phyloP scores from a whole-genome alignment of 2,113 vertebrate genomes.

The Gobio gobio region DNA sequence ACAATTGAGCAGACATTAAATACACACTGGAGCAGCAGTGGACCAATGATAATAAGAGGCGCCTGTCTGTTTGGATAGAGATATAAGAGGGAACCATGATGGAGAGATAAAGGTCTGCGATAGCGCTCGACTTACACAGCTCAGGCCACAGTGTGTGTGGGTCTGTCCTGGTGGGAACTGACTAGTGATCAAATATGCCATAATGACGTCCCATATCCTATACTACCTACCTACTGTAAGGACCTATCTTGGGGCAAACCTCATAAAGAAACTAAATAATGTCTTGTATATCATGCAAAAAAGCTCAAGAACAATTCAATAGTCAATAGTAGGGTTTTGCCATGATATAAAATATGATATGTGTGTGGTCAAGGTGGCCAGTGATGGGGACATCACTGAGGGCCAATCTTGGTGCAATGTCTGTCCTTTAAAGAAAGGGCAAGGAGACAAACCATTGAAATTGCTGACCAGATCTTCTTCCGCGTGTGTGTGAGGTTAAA shows the following conservation, averaged over 20 bases:
- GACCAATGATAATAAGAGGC: constrained; percentile 25
- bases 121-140: neutral
- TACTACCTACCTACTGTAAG: neutral
- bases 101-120: constrained; percentile 21
- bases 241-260: neutral
- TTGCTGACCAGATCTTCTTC: constrained; percentile 61
- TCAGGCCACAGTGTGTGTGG: neutral
- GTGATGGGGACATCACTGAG: constrained; percentile 48
- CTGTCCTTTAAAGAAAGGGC: constrained; percentile 61
- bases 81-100: constrained; percentile 22
- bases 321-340: neutral
- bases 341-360: neutral
- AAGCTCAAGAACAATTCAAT: neutral
- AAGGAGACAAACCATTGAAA: constrained; percentile 56
- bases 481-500: constrained; percentile 38
- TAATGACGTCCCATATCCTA: neutral
- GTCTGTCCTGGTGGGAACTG: neutral
- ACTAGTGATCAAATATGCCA: neutral
- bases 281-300: neutral
- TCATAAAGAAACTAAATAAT: neutral
- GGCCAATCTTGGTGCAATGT: constrained; percentile 58
- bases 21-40: constrained; percentile 24
- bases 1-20: constrained; percentile 35
- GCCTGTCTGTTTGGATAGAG: constrained; percentile 35
- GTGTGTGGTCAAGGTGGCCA: constrained; percentile 16